Evolutionary conservation across 2,888 invertebrate genomes (phyloP), one percentile per base, ranked within the genome.

Genomic region (Scaptomyza parva): DNA sequence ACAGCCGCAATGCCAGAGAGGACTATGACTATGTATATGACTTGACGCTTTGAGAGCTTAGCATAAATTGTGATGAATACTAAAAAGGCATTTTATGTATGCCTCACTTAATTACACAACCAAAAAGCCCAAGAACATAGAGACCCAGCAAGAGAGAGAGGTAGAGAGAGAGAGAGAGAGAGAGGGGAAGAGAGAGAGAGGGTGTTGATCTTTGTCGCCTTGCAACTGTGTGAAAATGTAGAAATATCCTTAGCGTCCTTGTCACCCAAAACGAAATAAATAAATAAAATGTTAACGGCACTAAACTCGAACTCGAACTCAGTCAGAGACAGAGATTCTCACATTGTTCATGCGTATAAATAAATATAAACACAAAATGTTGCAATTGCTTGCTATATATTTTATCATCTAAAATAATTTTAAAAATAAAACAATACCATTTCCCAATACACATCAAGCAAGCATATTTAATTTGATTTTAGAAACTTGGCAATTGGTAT

Each of bases 41-140:
- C 68, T 88, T 79, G 80, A 77, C 72, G 88, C 83, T 77, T 73
- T 73, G 69, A 88, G 84, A 80, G 86, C 88, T 85, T 86, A 88
- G 88, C 84, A 85, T 85, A 88, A 88, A 88, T 90, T 90, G 84
- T 79, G 84, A 89, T 89, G 89, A 90, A 90, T 89, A 89, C 88
- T 88, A 89, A 90, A 89, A 87, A 81, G 87, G 83, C 82, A 80
- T 86, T 88, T 86, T 88, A 86, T 88, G 88, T 84, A 88, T 88
- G 84, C 86, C 78, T 80, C 76, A 78, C 78, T 75, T 86, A 84
- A 84, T 84, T 84, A 82, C 78, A 76, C 77, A 71, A 68, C 63
- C 69, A 68, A 61, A 11, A 60, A 51, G 41, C 43, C 61, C 24
- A 52, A 33, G 35, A 18, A 64, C 24, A 47, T 40, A 30, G n/a